A percentile compares a stretch with the other conserved stretches of the same genome.
phyloP scores from a whole-genome alignment of 2,113 vertebrate genomes.

The Rutilus rutilus region DNA sequence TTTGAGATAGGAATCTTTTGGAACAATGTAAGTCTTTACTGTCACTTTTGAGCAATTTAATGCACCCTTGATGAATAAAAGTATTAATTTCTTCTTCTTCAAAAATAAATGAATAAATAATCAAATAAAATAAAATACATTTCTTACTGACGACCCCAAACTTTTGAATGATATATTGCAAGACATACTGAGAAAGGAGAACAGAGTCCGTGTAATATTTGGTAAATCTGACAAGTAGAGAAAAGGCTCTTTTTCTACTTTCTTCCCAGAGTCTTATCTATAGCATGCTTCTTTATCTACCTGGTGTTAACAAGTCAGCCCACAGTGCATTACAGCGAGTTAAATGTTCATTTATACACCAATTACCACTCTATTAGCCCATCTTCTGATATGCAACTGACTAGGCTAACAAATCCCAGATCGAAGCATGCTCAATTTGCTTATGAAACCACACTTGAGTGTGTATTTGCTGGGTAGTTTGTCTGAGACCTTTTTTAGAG shows the following conservation, averaged over 20 bases:
- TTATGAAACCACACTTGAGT: conserved; percentile 36
- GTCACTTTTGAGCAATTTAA: not conserved
- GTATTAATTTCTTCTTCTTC: not conserved
- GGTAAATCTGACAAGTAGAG: conserved; percentile 22
- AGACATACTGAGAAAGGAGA: not conserved
- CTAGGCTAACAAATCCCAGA: conserved; percentile 47
- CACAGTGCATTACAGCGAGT: conserved; percentile 46
- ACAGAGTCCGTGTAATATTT: not conserved
- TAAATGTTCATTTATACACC: conserved; percentile 50
- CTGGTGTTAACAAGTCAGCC: conserved; percentile 53
- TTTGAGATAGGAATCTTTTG: not conserved
- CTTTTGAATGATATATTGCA: not conserved
- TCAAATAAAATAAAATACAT: too few relatives aligned
- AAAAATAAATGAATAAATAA: not conserved
- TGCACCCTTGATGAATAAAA: not conserved
- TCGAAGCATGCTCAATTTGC: conserved; percentile 44
- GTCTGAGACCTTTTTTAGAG: not conserved
- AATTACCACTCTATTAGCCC: conserved; percentile 66
- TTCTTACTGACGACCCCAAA: not conserved
- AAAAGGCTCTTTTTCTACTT: conserved; percentile 39
- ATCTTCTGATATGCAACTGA: conserved; percentile 65
- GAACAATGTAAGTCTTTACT: not conserved
- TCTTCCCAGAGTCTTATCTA: conserved; percentile 42
- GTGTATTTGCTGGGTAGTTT: not conserved
- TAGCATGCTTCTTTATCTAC: conserved; percentile 55